Percentiles rank a stretch among this genome's conserved stretches.
Evolutionary conservation across 2,888 invertebrate genomes (phyloP).

Genomic region (Oscheius myriophilus): DNA sequence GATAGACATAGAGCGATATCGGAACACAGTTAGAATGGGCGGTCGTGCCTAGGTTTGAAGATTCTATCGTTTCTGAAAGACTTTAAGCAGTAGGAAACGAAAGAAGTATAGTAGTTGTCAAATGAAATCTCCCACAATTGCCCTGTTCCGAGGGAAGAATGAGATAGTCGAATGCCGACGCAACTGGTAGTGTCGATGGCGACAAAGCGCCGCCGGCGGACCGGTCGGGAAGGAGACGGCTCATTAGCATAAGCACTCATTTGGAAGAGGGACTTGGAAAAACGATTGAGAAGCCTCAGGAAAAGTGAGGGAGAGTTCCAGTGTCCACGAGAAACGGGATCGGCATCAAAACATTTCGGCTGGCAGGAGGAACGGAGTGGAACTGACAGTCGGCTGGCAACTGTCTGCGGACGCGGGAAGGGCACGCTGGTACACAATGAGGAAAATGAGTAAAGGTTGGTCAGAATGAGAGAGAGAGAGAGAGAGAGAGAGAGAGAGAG

Average conservation of each 20-base stretch:
- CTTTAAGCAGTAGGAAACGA: not conserved
- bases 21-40: no score
- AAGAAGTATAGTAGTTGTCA: not conserved
- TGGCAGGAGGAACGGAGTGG: no score
- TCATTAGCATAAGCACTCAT: constrained; percentile 20
- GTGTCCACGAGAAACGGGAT: no score
- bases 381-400: no score
- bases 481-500: not conserved
- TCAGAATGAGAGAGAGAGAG: not conserved
- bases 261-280: not conserved
- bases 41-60: no score
- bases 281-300: not conserved
- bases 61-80: constrained; percentile 10
- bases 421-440: not conserved
- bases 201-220: constrained; percentile 8
- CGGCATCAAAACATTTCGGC: no score
- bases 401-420: not conserved
- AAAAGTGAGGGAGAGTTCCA: not conserved
- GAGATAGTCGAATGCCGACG: not conserved
- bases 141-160: not conserved
- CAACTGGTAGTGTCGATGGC: constrained; percentile 23
- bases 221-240: constrained; percentile 15
- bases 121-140: no score
- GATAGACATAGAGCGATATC: no score
- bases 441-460: not conserved